Conservation (phyloP, 2,888 invertebrate species). For the Unio delphinus region DNA sequence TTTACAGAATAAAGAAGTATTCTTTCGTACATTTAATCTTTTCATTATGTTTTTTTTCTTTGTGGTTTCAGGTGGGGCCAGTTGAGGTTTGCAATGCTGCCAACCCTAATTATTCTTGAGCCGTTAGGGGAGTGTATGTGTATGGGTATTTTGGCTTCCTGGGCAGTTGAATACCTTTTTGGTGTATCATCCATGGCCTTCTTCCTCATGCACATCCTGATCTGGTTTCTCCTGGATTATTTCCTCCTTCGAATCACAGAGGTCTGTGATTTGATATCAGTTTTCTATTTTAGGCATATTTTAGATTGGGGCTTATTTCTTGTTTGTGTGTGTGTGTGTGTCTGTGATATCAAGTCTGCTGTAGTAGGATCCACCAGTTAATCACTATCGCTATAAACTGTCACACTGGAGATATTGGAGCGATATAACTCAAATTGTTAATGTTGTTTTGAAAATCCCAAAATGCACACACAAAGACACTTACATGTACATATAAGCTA, state of each 20-base stretch:
- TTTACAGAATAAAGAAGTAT: no score
- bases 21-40: neutral
- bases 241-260: conserved; percentile 78
- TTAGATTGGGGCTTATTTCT: no score
- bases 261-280: conserved; percentile 30
- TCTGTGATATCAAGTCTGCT: no score
- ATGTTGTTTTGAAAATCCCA: no score
- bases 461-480: no score
- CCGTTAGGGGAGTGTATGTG: conserved; percentile 93
- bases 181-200: conserved; percentile 91
- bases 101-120: conserved; percentile 90
- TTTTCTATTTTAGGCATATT: no score
- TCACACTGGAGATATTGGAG: no score
- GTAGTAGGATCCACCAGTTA: no score
- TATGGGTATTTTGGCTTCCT: conserved; percentile 87
- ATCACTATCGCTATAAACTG: no score
- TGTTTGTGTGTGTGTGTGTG: no score
- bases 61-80: conserved; percentile 86
- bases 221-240: conserved; percentile 98
- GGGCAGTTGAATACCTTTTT: conserved; percentile 88
- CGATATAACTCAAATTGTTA: no score
- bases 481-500: no score
- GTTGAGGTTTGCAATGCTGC: conserved; percentile 94
- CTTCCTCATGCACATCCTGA: conserved; percentile 90
- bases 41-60: conserved; percentile 53